Evolutionary conservation across 1,140 invertebrate genomes (phyloP).

Genomic region (Drosophila asahinai): DNA sequence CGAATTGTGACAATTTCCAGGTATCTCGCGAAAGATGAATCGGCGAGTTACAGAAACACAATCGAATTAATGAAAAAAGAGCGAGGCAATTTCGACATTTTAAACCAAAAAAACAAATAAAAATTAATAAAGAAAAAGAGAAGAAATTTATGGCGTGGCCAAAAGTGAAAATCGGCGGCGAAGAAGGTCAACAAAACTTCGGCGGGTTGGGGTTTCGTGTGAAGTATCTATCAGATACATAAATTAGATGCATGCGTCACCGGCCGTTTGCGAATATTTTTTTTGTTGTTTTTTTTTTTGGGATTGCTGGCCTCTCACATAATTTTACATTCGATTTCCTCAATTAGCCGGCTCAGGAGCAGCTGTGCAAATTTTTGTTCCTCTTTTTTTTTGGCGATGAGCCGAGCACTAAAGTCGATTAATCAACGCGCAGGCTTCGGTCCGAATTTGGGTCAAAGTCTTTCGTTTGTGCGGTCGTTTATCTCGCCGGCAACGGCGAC

Average conservation of each 20-base stretch:
- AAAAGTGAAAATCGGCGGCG: constrained; percentile 51
- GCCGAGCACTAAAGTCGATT: constrained; percentile 61
- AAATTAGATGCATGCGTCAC: constrained; percentile 64
- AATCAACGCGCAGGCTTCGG: constrained; percentile 64
- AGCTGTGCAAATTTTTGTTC: constrained; percentile 43
- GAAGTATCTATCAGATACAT: constrained; percentile 63
- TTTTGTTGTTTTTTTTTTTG: constrained; percentile 7
- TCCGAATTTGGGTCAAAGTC: constrained; percentile 67
- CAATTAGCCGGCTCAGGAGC: constrained; percentile 64
- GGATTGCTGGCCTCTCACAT: constrained; percentile 50
- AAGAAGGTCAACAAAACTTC: constrained; percentile 38
- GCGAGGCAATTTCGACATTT: constrained; percentile 25
- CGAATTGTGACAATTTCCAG: constrained; percentile 39
- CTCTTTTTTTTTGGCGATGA: constrained; percentile 43
- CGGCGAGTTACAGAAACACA: constrained; percentile 22
- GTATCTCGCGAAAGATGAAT: constrained; percentile 42
- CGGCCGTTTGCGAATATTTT: constrained; percentile 33
- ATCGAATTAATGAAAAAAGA: constrained; percentile 23
- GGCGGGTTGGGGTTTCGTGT: constrained; percentile 22
- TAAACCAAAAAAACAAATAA: not conserved
- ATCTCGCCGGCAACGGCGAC: constrained; percentile 40
- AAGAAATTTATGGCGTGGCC: constrained; percentile 52
- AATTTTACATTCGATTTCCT: constrained; percentile 80
- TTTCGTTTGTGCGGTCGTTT: constrained; percentile 48
- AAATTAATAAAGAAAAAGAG: not conserved